Conservation (phyloP, 2,797 vertebrate genomes). For the Balearica regulorum region DNA sequence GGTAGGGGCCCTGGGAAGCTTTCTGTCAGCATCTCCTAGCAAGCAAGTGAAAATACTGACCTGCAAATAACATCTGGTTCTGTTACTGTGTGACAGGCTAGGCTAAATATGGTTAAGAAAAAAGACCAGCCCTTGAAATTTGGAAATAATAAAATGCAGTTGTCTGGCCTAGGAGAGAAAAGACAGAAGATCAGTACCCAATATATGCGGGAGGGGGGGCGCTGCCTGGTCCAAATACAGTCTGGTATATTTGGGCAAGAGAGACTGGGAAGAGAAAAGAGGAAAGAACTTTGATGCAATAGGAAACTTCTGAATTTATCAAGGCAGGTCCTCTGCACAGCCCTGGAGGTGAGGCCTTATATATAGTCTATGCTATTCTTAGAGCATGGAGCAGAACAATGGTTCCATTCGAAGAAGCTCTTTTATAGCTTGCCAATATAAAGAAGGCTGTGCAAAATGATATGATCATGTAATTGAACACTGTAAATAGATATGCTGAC, state of each 20-base stretch:
- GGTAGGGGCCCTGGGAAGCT: neutral
- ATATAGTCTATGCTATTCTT: constrained; percentile 57
- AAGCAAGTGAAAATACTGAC: neutral
- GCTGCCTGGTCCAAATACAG: neutral
- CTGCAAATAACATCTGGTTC: neutral
- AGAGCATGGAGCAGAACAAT: constrained; percentile 43
- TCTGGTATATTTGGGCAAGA: constrained; percentile 13
- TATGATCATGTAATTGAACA: constrained; percentile 57
- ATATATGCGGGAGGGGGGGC: neutral
- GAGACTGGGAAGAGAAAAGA: constrained; percentile 5
- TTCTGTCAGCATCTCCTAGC: neutral
- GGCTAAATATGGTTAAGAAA: neutral
- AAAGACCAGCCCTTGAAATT: neutral
- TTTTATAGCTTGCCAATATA: constrained; percentile 67
- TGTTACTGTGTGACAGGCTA: neutral
- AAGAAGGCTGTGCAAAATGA: constrained; percentile 63
- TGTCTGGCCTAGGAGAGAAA: neutral
- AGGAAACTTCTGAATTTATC: constrained; percentile 65
- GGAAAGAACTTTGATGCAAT: constrained; percentile 68
- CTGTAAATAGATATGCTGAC: constrained; percentile 48
- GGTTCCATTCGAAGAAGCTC: constrained; percentile 35
- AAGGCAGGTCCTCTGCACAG: neutral
- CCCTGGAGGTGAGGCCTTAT: constrained; percentile 13
- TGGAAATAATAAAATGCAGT: neutral
- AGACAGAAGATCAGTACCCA: neutral